phyloP scores from a whole-genome alignment of 2,113 vertebrate genomes.

The sheep (Ovis aries) region DNA sequence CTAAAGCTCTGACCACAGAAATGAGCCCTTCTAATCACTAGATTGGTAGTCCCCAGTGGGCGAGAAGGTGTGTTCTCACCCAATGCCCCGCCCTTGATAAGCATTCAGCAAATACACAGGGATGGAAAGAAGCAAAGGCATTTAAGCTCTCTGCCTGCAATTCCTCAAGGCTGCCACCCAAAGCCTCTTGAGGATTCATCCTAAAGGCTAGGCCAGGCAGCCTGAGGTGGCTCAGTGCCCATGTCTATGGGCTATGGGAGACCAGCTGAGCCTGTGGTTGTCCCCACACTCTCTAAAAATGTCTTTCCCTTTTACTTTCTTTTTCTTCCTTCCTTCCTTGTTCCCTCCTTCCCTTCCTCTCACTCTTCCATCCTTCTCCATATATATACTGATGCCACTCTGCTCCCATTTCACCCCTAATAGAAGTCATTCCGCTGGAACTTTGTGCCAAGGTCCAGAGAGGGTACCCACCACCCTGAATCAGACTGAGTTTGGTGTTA shows the following conservation, averaged over 20 bases:
- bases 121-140: not conserved
- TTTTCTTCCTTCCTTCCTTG: no score
- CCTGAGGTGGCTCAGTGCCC: no score
- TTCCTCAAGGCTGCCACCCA: not conserved
- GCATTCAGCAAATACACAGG: not conserved
- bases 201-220: not conserved
- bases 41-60: not conserved
- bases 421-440: not conserved
- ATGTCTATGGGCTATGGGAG: rapidly evolving
- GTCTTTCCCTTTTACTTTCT: not conserved
- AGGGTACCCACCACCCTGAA: rapidly evolving
- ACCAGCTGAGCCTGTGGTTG: rapidly evolving
- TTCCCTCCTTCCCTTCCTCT: not conserved
- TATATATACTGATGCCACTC: not conserved
- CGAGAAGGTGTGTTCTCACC: not conserved
- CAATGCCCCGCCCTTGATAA: not conserved
- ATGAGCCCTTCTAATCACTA: not conserved
- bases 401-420: not conserved
- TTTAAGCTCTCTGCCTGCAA: not conserved
- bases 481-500: no score
- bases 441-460: not conserved
- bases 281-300: rapidly evolving
- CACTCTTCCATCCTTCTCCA: no score
- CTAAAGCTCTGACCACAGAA: not conserved
- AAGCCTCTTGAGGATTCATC: not conserved